A percentile compares a stretch with the other conserved stretches of the same genome.
phyloP scores from a whole-genome alignment of 2,888 invertebrate genomes.

The Agelastica alni region DNA sequence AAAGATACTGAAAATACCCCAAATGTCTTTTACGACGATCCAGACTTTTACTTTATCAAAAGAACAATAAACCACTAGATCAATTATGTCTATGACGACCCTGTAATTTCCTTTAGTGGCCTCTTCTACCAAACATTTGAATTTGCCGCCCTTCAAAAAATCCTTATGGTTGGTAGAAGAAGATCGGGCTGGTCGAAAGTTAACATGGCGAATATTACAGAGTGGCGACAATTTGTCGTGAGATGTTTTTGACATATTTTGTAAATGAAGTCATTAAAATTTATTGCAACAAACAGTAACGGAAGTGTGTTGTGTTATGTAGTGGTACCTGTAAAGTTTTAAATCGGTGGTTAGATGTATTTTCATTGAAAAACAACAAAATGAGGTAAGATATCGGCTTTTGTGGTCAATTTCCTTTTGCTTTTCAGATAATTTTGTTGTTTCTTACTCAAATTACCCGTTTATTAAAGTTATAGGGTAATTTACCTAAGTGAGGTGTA shows the following conservation, averaged over 20 bases:
- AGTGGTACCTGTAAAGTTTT: conserved; percentile 41
- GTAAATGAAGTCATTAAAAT: conserved; percentile 40
- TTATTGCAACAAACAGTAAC: conserved; percentile 25
- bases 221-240: conserved; percentile 31
- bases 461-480: neutral
- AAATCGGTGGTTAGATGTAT: conserved; percentile 39
- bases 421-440: neutral
- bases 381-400: conserved; percentile 46
- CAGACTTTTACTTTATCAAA: too few species aligned
- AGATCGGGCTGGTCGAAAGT: conserved; percentile 49
- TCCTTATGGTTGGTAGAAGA: conserved; percentile 32
- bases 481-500: neutral
- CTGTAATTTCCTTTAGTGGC: too few species aligned
- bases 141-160: conserved; percentile 28
- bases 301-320: conserved; percentile 31
- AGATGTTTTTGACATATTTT: conserved; percentile 30
- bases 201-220: conserved; percentile 37
- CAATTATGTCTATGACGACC: too few species aligned
- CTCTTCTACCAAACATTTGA: conserved; percentile 24
- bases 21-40: too few species aligned
- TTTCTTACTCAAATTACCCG: neutral
- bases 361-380: conserved; percentile 44
- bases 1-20: too few species aligned
- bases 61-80: too few species aligned
- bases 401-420: conserved; percentile 16